Conservation (phyloP, 2,113 vertebrate genomes). For the Alethe diademata region DNA sequence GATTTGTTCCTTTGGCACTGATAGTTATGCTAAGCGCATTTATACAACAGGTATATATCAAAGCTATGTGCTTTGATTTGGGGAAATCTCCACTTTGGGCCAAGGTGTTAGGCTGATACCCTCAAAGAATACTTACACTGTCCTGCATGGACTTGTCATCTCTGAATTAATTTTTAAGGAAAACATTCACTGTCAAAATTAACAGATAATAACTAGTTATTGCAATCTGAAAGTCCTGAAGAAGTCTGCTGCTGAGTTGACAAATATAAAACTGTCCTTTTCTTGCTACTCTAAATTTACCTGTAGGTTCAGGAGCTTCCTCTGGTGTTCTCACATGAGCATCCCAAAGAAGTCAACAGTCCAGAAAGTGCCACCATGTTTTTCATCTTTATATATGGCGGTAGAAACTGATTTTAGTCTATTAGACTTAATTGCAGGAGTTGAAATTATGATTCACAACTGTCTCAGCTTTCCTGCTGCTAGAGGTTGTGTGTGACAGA, state of each 20-base stretch:
- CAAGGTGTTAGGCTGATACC: background rate
- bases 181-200: background rate
- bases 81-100: background rate
- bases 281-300: background rate
- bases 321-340: background rate
- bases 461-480: fast-evolving
- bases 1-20: background rate
- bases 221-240: background rate
- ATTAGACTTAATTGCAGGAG: background rate
- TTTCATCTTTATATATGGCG: background rate
- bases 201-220: background rate
- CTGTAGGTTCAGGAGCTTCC: background rate
- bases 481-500: background rate
- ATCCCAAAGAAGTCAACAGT: background rate
- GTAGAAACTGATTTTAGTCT: background rate
- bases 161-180: background rate
- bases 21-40: background rate
- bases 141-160: background rate
- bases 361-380: background rate
- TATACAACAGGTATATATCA: background rate
- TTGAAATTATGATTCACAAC: background rate
- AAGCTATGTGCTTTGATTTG: background rate
- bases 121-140: background rate
- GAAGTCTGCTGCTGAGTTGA: background rate
- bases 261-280: background rate